Evolutionary conservation across 2,113 vertebrate species (phyloP).

Genomic region (Ivindomyrus marchei): DNA sequence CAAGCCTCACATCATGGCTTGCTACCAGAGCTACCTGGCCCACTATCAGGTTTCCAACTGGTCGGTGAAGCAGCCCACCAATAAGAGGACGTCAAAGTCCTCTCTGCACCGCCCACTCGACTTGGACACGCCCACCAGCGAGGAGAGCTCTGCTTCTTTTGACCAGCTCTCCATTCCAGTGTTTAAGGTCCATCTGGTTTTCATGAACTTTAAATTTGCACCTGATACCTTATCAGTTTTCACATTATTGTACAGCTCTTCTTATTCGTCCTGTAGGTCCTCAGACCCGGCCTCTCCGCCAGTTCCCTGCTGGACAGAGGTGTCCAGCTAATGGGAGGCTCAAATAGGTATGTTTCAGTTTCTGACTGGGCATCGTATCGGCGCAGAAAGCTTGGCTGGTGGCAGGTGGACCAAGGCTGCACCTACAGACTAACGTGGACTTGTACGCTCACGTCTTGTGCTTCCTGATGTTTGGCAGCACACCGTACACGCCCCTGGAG

Average conservation of each 20-base stretch:
- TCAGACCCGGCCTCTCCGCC: slow-evolving; percentile 89
- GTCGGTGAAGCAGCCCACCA: slow-evolving; percentile 88
- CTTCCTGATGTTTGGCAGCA: slow-evolving; percentile 54
- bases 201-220: background rate
- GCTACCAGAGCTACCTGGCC: slow-evolving; percentile 86
- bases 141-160: slow-evolving; percentile 82
- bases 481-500: slow-evolving; percentile 88
- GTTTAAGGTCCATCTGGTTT: slow-evolving; percentile 74
- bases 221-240: background rate
- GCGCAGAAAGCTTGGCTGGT: background rate
- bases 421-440: background rate
- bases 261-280: slow-evolving; percentile 61
- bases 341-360: slow-evolving; percentile 67
- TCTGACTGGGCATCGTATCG: background rate
- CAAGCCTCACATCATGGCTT: slow-evolving; percentile 87
- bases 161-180: slow-evolving; percentile 88
- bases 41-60: slow-evolving; percentile 94
- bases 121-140: slow-evolving; percentile 89
- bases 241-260: background rate
- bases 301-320: slow-evolving; percentile 87
- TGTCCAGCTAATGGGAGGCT: slow-evolving; percentile 80
- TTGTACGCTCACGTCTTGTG: background rate
- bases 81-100: slow-evolving; percentile 96
- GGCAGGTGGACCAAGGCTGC: background rate
- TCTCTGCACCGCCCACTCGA: slow-evolving; percentile 91